phyloP scores from a whole-genome alignment of 2,113 vertebrate genomes.

The Apeltes quadracus region DNA sequence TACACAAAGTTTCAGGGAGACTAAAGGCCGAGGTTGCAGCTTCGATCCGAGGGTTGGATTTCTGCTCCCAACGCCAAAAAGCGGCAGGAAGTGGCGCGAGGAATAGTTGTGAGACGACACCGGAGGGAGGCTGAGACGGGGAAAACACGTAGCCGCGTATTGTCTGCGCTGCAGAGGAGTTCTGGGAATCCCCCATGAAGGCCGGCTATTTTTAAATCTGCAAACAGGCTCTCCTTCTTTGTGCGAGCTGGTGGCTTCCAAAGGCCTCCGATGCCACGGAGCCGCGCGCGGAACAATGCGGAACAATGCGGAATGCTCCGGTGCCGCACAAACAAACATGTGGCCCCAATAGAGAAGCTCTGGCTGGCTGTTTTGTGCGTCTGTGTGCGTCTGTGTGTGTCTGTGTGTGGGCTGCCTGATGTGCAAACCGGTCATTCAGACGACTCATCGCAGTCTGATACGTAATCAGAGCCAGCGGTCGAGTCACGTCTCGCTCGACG shows the following conservation, averaged over 20 bases:
- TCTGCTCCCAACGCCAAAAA: not conserved
- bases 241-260: too few species aligned
- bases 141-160: slow-evolving; percentile 40
- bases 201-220: slow-evolving; percentile 70
- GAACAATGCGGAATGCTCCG: slow-evolving; percentile 43
- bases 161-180: slow-evolving; percentile 29
- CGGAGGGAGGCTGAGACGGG: slow-evolving; percentile 35
- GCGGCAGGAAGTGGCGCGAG: slow-evolving; percentile 20
- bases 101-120: slow-evolving; percentile 37
- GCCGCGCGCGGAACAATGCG: slow-evolving; percentile 39
- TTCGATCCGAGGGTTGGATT: not conserved
- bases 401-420: not conserved
- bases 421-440: not conserved
- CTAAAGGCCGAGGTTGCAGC: not conserved
- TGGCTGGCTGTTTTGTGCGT: not conserved
- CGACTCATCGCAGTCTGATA: too few species aligned
- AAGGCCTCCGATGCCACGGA: too few species aligned
- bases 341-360: slow-evolving; percentile 2
- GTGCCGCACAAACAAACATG: not conserved
- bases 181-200: slow-evolving; percentile 59
- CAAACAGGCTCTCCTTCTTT: slow-evolving; percentile 58
- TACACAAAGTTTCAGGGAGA: too few species aligned
- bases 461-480: not conserved
- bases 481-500: not conserved
- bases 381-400: not conserved